A percentile compares a stretch with the other conserved stretches of the same genome.
Evolutionary conservation across 64 coral and sea anemone species (phyloP).

Genomic region (Catalaphyllia jardinei): DNA sequence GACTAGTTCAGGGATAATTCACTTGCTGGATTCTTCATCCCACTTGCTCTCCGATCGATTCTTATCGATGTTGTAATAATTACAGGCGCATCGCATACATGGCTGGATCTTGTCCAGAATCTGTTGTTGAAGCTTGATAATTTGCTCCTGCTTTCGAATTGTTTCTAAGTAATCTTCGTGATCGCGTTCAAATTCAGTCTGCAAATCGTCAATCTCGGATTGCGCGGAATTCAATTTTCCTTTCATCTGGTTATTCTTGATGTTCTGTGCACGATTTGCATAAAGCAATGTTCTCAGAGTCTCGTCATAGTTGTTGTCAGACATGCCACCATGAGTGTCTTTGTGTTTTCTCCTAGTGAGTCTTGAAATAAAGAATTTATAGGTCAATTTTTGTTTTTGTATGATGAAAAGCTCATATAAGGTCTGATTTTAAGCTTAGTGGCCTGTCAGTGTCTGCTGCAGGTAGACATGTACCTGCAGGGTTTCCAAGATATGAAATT

Average conservation of each 20-base stretch:
- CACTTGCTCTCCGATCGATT: constrained; percentile 71
- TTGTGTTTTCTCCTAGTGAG: constrained; percentile 94
- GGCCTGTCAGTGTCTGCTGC: too few species aligned
- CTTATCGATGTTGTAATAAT: constrained; percentile 94
- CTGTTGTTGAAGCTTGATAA: constrained; percentile 84
- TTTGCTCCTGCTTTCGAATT: constrained; percentile 91
- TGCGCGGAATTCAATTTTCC: constrained; percentile 50
- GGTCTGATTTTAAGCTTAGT: too few species aligned
- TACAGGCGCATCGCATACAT: constrained; percentile 91
- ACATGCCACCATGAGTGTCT: constrained; percentile 97
- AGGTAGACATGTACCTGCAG: too few species aligned
- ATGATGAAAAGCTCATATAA: too few species aligned
- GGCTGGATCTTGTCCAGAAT: constrained; percentile 95
- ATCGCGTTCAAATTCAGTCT: constrained; percentile 89
- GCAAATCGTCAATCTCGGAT: constrained; percentile 82
- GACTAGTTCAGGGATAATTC: constrained; percentile 82
- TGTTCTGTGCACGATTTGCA: constrained; percentile 97
- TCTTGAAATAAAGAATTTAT: constrained; percentile 45
- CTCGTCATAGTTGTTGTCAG: constrained; percentile 99
- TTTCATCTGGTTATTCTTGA: constrained; percentile 86
- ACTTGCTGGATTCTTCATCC: constrained; percentile 80
- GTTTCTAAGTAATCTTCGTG: constrained; percentile 81
- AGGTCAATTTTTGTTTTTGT: neutral
- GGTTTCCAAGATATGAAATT: too few species aligned
- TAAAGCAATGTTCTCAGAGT: constrained; percentile 93